A percentile compares a stretch with the other conserved stretches of the same genome.
These are phyloP conservation scores for Dufourea novaeangliae DNA, from an alignment of 1,140 invertebrate species.

Conservation along the genomic window DNA sequence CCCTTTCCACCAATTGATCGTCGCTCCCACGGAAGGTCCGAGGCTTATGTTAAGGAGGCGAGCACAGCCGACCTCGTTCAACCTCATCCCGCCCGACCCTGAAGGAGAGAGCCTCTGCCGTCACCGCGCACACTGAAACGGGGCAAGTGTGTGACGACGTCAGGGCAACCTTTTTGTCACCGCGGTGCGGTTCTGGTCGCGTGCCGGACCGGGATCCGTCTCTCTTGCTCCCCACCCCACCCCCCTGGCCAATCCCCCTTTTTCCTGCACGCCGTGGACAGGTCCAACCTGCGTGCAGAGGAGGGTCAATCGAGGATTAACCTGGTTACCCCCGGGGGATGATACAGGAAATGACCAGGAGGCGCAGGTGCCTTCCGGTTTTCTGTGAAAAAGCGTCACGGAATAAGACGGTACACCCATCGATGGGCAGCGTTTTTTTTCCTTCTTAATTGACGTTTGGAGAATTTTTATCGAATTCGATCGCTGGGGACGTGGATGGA, in stretches of 20 bases:
- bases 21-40: slow-evolving; percentile 32
- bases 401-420: neutral
- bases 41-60: slow-evolving; percentile 66
- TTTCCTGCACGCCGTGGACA: slow-evolving; percentile 46
- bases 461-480: too few species aligned
- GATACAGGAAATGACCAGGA: slow-evolving; percentile 63
- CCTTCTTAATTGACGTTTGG: neutral
- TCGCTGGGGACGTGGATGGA: too few species aligned
- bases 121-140: slow-evolving; percentile 1
- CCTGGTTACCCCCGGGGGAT: slow-evolving; percentile 67
- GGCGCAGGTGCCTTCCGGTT: slow-evolving; percentile 63
- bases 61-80: slow-evolving; percentile 43
- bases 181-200: slow-evolving; percentile 68
- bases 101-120: too few species aligned
- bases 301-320: slow-evolving; percentile 77
- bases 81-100: slow-evolving; percentile 38
- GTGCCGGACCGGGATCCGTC: slow-evolving; percentile 74
- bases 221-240: slow-evolving; percentile 24
- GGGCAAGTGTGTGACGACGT: slow-evolving; percentile 31
- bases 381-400: slow-evolving; percentile 34
- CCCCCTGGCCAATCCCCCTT: slow-evolving; percentile 9
- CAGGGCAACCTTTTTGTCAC: slow-evolving; percentile 73
- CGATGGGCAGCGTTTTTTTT: neutral
- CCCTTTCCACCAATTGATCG: slow-evolving; percentile 29
- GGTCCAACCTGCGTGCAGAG: slow-evolving; percentile 56